Evolutionary conservation across 1,140 invertebrate species (phyloP), one percentile per base, ranked within the genome.

Genomic region (Anastrepha obliqua): DNA sequence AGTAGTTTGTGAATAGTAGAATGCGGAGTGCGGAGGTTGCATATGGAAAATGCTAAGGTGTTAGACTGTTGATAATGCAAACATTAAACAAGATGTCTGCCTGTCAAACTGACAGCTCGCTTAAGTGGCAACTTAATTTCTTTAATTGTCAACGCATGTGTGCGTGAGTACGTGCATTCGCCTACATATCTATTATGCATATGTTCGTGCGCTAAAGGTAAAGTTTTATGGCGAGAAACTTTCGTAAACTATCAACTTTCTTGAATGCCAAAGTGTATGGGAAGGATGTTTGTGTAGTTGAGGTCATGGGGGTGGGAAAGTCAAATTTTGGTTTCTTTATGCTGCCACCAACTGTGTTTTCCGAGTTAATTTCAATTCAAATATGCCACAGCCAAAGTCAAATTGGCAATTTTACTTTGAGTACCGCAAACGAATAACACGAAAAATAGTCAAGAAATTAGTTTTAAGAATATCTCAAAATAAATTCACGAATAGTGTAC

Each of bases 51-150:
- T 7, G 85, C 86, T 89, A 92, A 92, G 91, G 91, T 92, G 91
- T 92, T 92, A 92, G 91, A 92, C 91, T 92, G 91, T 92, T 92
- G 91, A 92, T 92, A 92, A 92, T 92, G 90, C 89, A 90, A 91
- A 89, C 90, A 89, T 88, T 65, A 89, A 87, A 89, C 59, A 88
- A 89, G 88, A 89, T 89, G 88, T 88, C 90, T 91, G 91, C 89
- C 89, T 91, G 91, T 92, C 91, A 92, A 91, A 91, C 90, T 91
- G 91, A 92, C 90, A 91, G 88, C 91, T 89, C 89, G 90, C 90
- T 90, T 92, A 92, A 92, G 91, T 92, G 91, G 90, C 91, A 92
- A 92, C 91, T 92, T 92, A 92, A 92, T 92, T 92, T 92, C 91
- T 92, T 81, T 92, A 92, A 92, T 92, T 92, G 91, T 92, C 90